Evolutionary conservation across 2,888 invertebrate species (phyloP).

Genomic region (Drosophila eohydei): DNA sequence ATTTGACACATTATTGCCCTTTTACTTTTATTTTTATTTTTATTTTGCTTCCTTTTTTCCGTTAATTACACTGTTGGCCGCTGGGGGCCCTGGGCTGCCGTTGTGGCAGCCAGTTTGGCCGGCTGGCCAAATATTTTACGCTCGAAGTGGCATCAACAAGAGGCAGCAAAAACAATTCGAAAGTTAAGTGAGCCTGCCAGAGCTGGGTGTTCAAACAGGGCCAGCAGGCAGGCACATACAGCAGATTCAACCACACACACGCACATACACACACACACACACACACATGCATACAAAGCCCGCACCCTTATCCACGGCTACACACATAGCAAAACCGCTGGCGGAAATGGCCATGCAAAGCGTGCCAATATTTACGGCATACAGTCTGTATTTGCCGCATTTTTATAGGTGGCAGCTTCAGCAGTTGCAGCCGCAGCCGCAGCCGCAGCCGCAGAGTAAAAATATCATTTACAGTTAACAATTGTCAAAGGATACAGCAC

Average conservation of each 20-base stretch:
- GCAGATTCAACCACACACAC: not conserved
- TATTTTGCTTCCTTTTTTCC: constrained; percentile 1
- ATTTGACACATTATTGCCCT: constrained; percentile 43
- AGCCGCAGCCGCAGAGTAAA: constrained; percentile 19
- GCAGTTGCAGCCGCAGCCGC: not conserved
- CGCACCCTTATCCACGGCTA: not conserved
- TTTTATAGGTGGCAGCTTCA: not conserved
- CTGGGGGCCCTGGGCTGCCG: constrained; percentile 16
- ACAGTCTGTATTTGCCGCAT: constrained; percentile 9
- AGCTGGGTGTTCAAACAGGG: constrained; percentile 9
- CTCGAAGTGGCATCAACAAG: constrained; percentile 46
- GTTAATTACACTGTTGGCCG: constrained; percentile 52
- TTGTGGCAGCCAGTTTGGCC: constrained; percentile 29
- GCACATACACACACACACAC: not conserved
- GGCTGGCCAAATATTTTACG: constrained; percentile 57
- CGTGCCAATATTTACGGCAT: constrained; percentile 34
- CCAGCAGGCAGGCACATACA: constrained; percentile 15
- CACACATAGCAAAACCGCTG: constrained; percentile 10
- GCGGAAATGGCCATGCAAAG: constrained; percentile 27
- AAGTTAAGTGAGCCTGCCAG: constrained; percentile 46
- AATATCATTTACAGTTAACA: constrained; percentile 38
- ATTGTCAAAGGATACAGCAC: constrained; percentile 14
- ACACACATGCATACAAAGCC: not conserved
- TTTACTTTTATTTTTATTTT: constrained; percentile 16
- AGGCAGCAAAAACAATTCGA: constrained; percentile 35